These are phyloP conservation scores for Limnodromus scolopaceus DNA, from an alignment of 2,797 vertebrate species.

Conservation along the genomic window DNA sequence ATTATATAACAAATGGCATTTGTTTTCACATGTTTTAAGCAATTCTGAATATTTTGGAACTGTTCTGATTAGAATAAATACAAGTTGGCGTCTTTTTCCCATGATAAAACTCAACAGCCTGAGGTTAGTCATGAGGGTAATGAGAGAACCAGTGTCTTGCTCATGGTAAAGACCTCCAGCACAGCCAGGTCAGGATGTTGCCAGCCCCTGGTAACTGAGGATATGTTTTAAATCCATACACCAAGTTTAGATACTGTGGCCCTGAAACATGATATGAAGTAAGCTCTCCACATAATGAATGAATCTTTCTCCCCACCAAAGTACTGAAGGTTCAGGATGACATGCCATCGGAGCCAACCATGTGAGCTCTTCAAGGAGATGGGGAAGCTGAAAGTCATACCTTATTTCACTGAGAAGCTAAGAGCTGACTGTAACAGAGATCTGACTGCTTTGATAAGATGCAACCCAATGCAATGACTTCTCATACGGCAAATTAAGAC, in stretches of 20 bases:
- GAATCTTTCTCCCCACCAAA: background rate
- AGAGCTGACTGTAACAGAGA: background rate
- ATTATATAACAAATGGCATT: background rate
- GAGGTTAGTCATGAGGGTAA: background rate
- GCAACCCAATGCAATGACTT: background rate
- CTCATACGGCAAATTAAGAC: background rate
- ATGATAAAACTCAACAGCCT: background rate
- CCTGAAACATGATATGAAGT: background rate
- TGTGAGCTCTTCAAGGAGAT: background rate
- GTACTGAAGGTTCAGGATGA: background rate
- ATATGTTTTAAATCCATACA: background rate
- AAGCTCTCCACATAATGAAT: background rate
- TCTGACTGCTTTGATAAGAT: background rate
- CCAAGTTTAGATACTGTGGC: background rate
- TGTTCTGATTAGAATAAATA: background rate
- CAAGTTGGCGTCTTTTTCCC: background rate
- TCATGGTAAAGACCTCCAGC: background rate
- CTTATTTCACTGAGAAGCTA: background rate
- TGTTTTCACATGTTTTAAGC: background rate
- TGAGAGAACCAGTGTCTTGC: background rate
- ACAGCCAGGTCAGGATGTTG: background rate
- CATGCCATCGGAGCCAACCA: background rate
- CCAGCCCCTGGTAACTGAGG: background rate
- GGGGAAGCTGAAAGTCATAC: background rate
- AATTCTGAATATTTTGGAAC: background rate